Conservation (phyloP, 2,797 vertebrate species). For the Peromyscus melanophrys region DNA sequence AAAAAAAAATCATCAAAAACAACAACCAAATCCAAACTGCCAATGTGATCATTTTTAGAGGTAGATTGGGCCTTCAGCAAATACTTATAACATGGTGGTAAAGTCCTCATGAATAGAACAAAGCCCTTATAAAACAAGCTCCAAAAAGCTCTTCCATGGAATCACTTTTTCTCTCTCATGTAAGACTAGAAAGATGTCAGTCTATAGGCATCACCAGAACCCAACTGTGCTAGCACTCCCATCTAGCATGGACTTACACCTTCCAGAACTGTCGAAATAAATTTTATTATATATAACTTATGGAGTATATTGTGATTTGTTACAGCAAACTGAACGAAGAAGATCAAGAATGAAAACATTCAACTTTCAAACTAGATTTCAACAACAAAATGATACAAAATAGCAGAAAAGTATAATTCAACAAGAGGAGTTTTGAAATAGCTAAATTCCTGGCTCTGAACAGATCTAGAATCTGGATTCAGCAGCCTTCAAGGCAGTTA, state of each 20-base stretch:
- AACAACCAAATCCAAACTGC: not conserved
- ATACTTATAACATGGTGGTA: not conserved
- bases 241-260: not conserved
- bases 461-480: not conserved
- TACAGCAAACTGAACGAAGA: not conserved
- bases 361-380: not conserved
- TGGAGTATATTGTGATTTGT: not conserved
- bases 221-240: not conserved
- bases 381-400: not conserved
- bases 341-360: slow-evolving; percentile 24
- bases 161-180: not conserved
- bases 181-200: not conserved
- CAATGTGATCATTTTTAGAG: not conserved
- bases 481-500: not conserved
- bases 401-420: not conserved
- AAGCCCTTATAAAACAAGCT: not conserved
- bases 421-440: not conserved
- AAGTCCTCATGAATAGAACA: not conserved
- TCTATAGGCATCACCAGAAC: not conserved
- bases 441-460: not conserved
- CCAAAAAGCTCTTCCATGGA: not conserved
- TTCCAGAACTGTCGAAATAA: not conserved
- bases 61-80: not conserved
- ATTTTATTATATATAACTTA: not conserved
- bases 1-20: not conserved